A percentile compares a stretch with the other conserved stretches of the same genome.
phyloP scores from a whole-genome alignment of 1,140 invertebrate species.

The Brachystomella parvula region DNA sequence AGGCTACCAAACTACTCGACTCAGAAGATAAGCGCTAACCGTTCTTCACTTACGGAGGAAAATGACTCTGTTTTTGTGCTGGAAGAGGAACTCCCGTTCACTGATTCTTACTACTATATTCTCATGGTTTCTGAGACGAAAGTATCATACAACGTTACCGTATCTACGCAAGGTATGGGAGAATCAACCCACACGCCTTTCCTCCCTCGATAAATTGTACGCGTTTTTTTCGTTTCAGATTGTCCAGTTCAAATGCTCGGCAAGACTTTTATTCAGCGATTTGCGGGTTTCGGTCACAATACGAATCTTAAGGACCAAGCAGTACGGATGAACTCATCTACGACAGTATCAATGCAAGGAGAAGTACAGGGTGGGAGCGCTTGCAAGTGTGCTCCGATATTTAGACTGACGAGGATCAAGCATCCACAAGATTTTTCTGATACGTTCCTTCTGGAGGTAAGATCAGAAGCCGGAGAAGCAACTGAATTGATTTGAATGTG shows the following conservation, averaged over 20 bases:
- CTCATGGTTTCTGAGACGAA: conserved; percentile 46
- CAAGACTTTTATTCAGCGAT: conserved; percentile 36
- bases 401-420: conserved; percentile 48
- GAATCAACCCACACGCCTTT: not conserved
- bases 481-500: conserved; percentile 2
- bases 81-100: conserved; percentile 46
- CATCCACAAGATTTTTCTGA: conserved; percentile 48
- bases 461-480: not conserved
- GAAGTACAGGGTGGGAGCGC: not conserved
- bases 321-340: conserved; percentile 25
- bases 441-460: conserved; percentile 48
- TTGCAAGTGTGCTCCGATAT: conserved; percentile 44
- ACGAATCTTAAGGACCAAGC: conserved; percentile 26
- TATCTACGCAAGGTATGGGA: conserved; percentile 44
- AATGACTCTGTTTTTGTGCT: conserved; percentile 42
- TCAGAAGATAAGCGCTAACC: conserved; percentile 21
- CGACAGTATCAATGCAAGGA: not conserved
- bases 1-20: conserved; percentile 44
- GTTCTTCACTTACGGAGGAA: conserved; percentile 36
- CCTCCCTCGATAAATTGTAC: conserved; percentile 1
- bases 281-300: conserved; percentile 27
- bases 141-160: conserved; percentile 45
- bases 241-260: conserved; percentile 33
- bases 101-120: conserved; percentile 51
- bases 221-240: conserved; percentile 22